Conservation (phyloP, 2,113 vertebrate species). For the Cyprinodon tularosa region DNA sequence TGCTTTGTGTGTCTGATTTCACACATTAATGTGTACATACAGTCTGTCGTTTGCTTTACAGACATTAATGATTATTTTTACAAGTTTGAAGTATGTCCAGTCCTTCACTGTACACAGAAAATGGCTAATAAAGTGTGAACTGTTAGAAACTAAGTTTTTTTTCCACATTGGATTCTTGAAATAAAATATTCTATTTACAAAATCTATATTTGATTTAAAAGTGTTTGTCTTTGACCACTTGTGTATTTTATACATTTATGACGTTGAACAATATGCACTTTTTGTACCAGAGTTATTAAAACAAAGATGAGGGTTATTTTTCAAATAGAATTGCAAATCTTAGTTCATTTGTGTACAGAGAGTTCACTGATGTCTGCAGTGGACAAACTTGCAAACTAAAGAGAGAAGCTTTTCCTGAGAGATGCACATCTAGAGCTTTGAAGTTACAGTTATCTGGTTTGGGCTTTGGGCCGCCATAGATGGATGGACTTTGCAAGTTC, state of each 20-base stretch:
- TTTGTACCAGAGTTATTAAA: background rate
- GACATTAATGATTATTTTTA: conserved; percentile 31
- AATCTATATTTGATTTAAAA: background rate
- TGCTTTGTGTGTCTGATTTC: conserved; percentile 36
- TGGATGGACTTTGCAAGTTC: too few relatives aligned
- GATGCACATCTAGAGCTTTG: too few relatives aligned
- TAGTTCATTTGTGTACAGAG: too few relatives aligned
- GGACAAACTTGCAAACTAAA: too few relatives aligned
- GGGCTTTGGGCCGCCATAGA: too few relatives aligned
- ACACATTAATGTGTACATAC: conserved; percentile 37
- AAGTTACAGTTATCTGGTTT: too few relatives aligned
- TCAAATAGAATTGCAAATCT: background rate
- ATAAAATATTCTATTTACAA: background rate
- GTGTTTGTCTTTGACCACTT: too few relatives aligned
- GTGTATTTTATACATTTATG: too few relatives aligned
- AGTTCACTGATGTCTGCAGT: too few relatives aligned
- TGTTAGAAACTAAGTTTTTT: conserved; percentile 38
- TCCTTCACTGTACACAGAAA: conserved; percentile 38
- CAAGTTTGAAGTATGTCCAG: conserved; percentile 2
- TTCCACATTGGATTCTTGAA: background rate
- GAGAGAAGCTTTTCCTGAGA: too few relatives aligned
- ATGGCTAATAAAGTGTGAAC: conserved; percentile 63
- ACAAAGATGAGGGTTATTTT: background rate
- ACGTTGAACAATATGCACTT: background rate
- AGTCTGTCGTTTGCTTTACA: conserved; percentile 38